phyloP scores from a whole-genome alignment of 2,888 invertebrate species.

The Eupithecia subfuscata region DNA sequence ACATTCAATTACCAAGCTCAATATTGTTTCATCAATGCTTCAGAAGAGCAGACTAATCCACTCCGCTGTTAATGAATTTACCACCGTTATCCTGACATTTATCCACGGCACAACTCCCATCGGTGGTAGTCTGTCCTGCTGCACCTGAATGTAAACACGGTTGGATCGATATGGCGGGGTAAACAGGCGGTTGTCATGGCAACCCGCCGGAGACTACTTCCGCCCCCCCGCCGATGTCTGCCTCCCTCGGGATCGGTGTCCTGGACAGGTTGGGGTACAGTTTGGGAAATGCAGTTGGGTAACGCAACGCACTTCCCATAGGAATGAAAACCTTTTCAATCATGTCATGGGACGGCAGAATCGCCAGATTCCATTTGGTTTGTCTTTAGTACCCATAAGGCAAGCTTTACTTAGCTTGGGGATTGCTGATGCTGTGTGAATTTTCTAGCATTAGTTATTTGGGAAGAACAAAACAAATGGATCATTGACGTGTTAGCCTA shows the following conservation, averaged over 20 bases:
- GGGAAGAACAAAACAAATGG: no score
- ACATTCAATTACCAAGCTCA: not conserved
- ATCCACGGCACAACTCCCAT: not conserved
- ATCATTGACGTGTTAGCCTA: no score
- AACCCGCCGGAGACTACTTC: conserved; percentile 74
- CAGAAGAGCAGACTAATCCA: not conserved
- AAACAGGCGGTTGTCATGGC: conserved; percentile 82
- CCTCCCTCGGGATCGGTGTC: conserved; percentile 59
- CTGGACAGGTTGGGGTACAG: conserved; percentile 52
- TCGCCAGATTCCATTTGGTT: not conserved
- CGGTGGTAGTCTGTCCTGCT: conserved; percentile 28
- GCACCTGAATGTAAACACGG: conserved; percentile 71
- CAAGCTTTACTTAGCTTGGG: no score
- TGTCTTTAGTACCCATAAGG: no score
- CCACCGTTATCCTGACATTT: not conserved
- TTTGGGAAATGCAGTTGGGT: conserved; percentile 25
- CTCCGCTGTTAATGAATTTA: conserved; percentile 5
- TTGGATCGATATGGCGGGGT: conserved; percentile 80
- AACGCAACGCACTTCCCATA: not conserved
- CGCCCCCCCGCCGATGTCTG: conserved; percentile 52
- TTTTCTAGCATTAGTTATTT: no score
- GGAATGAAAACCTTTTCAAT: not conserved
- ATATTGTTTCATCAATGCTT: conserved; percentile 9
- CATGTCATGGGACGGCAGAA: not conserved
- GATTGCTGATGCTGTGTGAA: no score